These are phyloP conservation scores for Paedocypris sp. DNA, from an alignment of 2,113 vertebrate species.

Conservation along the genomic window DNA sequence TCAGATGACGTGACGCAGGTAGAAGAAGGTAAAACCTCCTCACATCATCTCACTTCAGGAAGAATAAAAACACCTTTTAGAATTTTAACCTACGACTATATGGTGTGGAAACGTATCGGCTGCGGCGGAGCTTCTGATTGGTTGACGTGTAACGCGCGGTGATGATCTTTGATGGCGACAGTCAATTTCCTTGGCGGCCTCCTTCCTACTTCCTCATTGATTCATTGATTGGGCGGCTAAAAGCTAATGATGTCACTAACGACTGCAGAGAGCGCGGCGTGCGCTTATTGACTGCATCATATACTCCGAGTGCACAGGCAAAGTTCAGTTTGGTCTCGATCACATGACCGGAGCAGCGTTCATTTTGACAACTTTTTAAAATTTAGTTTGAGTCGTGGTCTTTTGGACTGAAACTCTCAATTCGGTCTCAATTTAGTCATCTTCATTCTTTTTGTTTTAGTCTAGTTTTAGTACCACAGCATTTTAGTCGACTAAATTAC, in stretches of 20 bases:
- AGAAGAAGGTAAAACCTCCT: background rate
- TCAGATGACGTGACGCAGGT: constrained; percentile 9
- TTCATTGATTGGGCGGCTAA: constrained; percentile 62
- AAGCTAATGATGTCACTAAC: constrained; percentile 66
- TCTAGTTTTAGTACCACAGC: no score
- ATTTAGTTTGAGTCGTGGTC: no score
- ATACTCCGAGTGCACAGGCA: background rate
- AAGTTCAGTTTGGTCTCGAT: no score
- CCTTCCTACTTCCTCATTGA: constrained; percentile 61
- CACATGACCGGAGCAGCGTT: no score
- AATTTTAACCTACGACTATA: no score
- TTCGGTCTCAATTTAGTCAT: no score
- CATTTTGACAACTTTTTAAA: no score
- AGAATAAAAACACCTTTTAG: background rate
- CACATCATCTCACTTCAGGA: background rate
- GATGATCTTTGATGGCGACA: constrained; percentile 18
- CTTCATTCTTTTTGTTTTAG: no score
- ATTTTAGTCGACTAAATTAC: no score
- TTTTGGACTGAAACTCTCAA: no score
- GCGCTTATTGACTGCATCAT: constrained; percentile 2
- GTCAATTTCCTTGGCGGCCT: constrained; percentile 54
- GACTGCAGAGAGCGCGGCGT: constrained; percentile 39
- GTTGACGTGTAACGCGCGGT: constrained; percentile 43
- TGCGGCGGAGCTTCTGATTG: no score
- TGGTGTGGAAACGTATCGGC: no score